Percentiles rank a stretch among this genome's conserved stretches.
These are phyloP conservation scores for Dendrocincla fuliginosa DNA, from an alignment of 2,797 vertebrate species.

Conservation along the genomic window DNA sequence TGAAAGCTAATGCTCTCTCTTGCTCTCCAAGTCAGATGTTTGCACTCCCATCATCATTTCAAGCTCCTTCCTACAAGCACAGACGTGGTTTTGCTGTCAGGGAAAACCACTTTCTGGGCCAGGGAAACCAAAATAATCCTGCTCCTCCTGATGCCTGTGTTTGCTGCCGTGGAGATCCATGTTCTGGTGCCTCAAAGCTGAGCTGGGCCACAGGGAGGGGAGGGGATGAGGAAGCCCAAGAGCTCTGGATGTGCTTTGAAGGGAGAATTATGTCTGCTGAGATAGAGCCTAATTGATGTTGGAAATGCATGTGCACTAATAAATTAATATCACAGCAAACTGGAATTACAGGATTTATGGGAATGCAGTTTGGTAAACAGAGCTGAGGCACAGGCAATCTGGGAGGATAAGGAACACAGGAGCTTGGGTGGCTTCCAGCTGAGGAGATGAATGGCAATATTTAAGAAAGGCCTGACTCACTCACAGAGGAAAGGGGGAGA, in stretches of 20 bases:
- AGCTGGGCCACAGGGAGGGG: background rate
- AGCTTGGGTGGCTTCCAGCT: slow-evolving; percentile 45
- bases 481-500: background rate
- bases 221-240: background rate
- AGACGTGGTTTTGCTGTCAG: background rate
- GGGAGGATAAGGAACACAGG: slow-evolving; percentile 47
- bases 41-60: background rate
- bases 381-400: slow-evolving; percentile 42
- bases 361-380: slow-evolving; percentile 43
- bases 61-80: background rate
- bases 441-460: slow-evolving; percentile 54
- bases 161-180: background rate
- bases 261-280: slow-evolving; percentile 33
- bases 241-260: background rate
- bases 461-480: slow-evolving; percentile 6
- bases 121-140: background rate
- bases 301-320: slow-evolving; percentile 27
- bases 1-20: background rate
- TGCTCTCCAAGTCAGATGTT: background rate
- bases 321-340: slow-evolving; percentile 50
- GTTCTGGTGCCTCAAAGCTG: background rate
- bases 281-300: slow-evolving; percentile 38
- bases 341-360: slow-evolving; percentile 1
- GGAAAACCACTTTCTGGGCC: background rate
- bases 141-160: fast-evolving